Base-by-base conservation (phyloP, 92 coral and sea anemone genomes). In the Porites cylindrica region DNA sequence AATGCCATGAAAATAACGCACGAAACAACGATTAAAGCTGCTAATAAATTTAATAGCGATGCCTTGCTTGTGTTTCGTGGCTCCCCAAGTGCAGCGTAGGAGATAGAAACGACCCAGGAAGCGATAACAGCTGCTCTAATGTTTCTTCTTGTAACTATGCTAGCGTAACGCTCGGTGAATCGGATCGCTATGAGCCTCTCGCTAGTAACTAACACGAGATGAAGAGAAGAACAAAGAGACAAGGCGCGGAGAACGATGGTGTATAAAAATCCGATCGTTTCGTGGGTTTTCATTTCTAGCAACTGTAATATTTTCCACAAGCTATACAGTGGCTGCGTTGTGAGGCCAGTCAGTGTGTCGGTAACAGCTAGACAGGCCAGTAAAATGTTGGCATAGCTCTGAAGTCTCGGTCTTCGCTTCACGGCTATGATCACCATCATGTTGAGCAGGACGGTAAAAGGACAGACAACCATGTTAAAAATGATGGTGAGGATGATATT, bases 301-400 rank as follows among this genome's bases (percentile, higher is more conserved):
- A 58, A 58, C 63, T 16, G 11, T 10, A 58, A 8, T 16, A 8
- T 58, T 10, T 58, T 58, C 63, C 63, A 58, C 63, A 58, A 16
- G 63, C 6, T 58, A 16, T 10, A 58, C 12, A 16, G 17, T 58
- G 63, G 63, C 63, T 58, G 63, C 17, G 63, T 16, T 7, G 17
- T 58, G 63, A 58, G 63, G 11, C 63, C 63, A 58, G 63, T 58
- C 7, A 58, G 12, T 11, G 78, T 64, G 21, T 76, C 80, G 14
- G 80, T 54, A 5, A 26, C 66, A 26, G 80, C 80, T 56, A 76
- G 26, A 76, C 80, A 76, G 80, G 80, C 65, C 43, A 32, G 43
- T 32, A 32, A 32, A 32, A 32, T 32, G 43, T 32, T 32, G 43
- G 43, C 43, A 32, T 32, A 32, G 43, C 6, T 32, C 43, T 32